Evolutionary conservation across 2,113 vertebrate species (phyloP).

Genomic region (Nesogale talazaci): DNA sequence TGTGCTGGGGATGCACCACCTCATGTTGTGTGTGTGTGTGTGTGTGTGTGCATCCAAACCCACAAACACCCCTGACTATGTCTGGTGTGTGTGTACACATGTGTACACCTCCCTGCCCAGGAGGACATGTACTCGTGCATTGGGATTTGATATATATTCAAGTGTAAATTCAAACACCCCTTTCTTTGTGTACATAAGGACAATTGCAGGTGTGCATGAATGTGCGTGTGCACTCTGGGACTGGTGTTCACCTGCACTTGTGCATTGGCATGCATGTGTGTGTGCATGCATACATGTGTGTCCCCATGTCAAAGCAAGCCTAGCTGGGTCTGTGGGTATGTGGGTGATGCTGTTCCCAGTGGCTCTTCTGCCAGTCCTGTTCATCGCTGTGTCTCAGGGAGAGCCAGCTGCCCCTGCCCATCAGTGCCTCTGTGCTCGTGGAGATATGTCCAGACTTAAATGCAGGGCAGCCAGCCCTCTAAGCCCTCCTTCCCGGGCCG

Average conservation of each 20-base stretch:
- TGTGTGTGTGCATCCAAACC: no score
- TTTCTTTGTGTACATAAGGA: no score
- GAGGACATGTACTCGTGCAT: no score
- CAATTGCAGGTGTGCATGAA: no score
- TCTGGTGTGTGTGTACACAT: background rate
- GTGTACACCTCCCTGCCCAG: no score
- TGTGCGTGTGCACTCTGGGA: no score
- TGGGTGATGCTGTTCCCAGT: background rate
- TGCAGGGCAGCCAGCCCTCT: background rate
- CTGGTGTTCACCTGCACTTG: no score
- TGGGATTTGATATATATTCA: background rate
- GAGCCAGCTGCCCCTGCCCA: no score
- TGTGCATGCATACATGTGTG: background rate
- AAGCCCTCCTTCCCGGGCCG: constrained; percentile 39
- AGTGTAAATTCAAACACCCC: background rate
- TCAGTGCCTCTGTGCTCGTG: constrained; percentile 6
- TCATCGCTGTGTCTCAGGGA: constrained; percentile 38
- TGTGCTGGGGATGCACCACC: no score
- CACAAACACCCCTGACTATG: background rate
- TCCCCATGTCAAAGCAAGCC: background rate
- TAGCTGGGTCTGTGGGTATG: background rate
- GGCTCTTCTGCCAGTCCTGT: constrained; percentile 28
- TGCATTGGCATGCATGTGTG: no score
- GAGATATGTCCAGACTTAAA: background rate
- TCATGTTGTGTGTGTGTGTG: no score